Evolutionary conservation across 1,140 invertebrate genomes (phyloP), one percentile per base, ranked within the genome.

Genomic region (Idris sp.): DNA sequence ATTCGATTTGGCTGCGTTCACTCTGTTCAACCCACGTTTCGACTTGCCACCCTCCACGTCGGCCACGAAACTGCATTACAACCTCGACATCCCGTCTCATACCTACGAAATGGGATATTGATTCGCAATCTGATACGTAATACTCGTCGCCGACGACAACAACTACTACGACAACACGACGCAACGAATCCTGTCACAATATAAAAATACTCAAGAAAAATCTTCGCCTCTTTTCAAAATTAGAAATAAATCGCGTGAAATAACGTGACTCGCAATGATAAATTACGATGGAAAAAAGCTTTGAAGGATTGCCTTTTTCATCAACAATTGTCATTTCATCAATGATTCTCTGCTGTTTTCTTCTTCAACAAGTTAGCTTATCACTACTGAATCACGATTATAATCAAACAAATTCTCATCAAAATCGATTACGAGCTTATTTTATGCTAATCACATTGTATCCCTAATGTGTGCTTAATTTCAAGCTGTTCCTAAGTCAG

Each of bases 71-170:
- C 82, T 83, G 74, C 79, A 81, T 83, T 80, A 82, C 81, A 76
- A 75, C 77, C 78, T 79, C 80, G 79, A 82, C 80, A 83, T 81
- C 81, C 80, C 77, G 54, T 80, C 80, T 82, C 79, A 78, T 81
- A 83, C 77, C 79, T 80, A 80, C 77, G 77, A 83, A 84, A 85
- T 84, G 76, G 82, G 82, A 83, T 85, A 84, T 85, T 83, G 83
- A 85, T 85, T 84, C 76, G 81, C 76, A 83, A 83, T 83, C 79
- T 78, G 80, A 83, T 84, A 85, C 79, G 74, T 75, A 76, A 77
- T 74, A 72, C 74, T 61, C 68, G 75, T 74, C 75, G 62, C 30
- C 69, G 64, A 54, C 69, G 59, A 71, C 64, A 54, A 71, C 68
- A 51, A 59, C 56, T 61, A 36, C 53, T 40, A 61, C 51, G 78